Conservation (phyloP, 2,888 invertebrate genomes). For the Gisinianus flammeolus region DNA sequence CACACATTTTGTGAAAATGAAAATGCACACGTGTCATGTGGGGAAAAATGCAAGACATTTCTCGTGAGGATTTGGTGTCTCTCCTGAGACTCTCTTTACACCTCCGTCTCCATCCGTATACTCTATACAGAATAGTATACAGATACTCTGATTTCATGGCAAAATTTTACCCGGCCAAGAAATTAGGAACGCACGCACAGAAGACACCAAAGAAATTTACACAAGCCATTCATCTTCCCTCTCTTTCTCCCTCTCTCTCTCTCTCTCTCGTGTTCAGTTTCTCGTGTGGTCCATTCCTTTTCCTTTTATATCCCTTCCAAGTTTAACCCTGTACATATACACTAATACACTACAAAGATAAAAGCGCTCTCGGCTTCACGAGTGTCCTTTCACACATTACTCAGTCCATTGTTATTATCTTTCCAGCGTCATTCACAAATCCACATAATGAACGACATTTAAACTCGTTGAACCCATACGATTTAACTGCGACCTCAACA, state of each 20-base stretch:
- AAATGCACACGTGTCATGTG: not conserved
- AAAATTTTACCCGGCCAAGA: slow-evolving; percentile 9
- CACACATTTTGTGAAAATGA: too few species aligned
- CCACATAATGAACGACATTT: slow-evolving; percentile 14
- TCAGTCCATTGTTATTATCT: slow-evolving; percentile 15
- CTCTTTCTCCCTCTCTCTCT: not conserved
- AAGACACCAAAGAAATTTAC: slow-evolving; percentile 24
- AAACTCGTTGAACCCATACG: slow-evolving; percentile 6
- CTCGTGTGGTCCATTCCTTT: not conserved
- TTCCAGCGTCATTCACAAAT: slow-evolving; percentile 7
- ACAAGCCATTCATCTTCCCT: slow-evolving; percentile 32
- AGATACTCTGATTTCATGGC: too few species aligned
- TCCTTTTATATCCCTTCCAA: too few species aligned
- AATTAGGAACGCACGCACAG: slow-evolving; percentile 1
- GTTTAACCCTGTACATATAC: not conserved
- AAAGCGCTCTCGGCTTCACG: not conserved
- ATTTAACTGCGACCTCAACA: slow-evolving; percentile 10
- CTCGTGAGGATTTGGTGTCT: not conserved
- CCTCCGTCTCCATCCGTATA: not conserved
- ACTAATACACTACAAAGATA: not conserved
- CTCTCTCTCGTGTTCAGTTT: not conserved
- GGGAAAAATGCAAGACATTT: not conserved
- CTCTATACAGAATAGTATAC: not conserved
- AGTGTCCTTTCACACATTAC: not conserved
- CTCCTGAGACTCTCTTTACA: slow-evolving; percentile 1